Percentiles rank a stretch among this genome's conserved stretches.
Conservation (phyloP, 2,113 vertebrate species). For the Chloropsis hardwickii region DNA sequence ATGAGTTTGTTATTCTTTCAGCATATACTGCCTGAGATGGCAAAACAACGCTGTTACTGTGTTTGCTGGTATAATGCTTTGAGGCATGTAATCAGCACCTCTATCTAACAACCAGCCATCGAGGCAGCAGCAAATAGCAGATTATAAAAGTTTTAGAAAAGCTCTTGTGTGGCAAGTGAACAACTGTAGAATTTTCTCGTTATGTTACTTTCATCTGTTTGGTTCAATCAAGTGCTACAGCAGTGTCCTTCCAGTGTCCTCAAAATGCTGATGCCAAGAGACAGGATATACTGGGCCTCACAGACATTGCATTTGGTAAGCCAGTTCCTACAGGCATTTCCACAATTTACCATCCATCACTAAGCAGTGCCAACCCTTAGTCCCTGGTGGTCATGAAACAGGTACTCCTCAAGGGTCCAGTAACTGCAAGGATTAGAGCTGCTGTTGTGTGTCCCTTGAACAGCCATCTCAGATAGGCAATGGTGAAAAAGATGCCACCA, state of each 20-base stretch:
- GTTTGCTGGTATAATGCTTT: not conserved
- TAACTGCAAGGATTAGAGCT: not conserved
- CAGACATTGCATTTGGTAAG: not conserved
- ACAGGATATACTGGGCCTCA: not conserved
- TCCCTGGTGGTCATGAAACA: not conserved
- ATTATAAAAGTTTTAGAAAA: not conserved
- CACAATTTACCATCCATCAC: not conserved
- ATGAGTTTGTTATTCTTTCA: not conserved
- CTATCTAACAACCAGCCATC: not conserved
- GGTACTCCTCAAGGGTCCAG: not conserved
- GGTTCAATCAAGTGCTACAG: not conserved
- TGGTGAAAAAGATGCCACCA: not conserved
- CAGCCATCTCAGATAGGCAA: not conserved
- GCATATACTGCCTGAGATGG: not conserved
- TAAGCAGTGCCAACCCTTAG: not conserved
- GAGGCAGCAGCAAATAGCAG: not conserved
- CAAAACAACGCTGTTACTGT: not conserved
- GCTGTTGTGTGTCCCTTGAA: not conserved
- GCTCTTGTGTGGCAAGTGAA: not conserved
- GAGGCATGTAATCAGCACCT: not conserved
- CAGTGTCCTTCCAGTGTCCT: not conserved
- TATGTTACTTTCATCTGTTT: not conserved
- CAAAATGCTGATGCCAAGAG: not conserved
- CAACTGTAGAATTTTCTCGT: not conserved
- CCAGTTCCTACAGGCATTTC: not conserved